Evolutionary conservation across 2,888 invertebrate genomes (phyloP).

Genomic region (Eupithecia centaureata): DNA sequence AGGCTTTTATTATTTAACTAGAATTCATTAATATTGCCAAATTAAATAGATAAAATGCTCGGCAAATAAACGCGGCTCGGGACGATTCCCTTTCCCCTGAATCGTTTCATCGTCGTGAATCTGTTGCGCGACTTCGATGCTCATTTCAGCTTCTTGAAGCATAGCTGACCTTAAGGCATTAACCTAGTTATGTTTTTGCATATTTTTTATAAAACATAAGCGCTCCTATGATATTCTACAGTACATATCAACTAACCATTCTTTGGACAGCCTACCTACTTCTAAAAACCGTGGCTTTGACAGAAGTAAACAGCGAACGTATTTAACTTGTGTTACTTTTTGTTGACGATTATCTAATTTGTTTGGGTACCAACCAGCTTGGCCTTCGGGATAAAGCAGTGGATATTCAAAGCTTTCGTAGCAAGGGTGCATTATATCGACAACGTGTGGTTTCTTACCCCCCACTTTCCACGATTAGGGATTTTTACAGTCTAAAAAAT

Average conservation of each 20-base stretch:
- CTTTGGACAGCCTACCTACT: too few relatives aligned
- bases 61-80: slow-evolving; percentile 13
- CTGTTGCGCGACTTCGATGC: not conserved
- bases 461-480: too few relatives aligned
- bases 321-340: slow-evolving; percentile 9
- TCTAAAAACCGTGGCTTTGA: too few relatives aligned
- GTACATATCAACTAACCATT: too few relatives aligned
- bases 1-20: too few relatives aligned
- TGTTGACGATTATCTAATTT: slow-evolving; percentile 8
- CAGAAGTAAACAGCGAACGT: slow-evolving; percentile 17
- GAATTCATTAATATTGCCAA: too few relatives aligned
- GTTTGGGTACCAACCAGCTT: slow-evolving; percentile 12
- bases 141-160: slow-evolving; percentile 11
- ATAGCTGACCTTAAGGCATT: not conserved
- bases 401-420: not conserved
- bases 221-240: slow-evolving; percentile 4
- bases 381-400: slow-evolving; percentile 14
- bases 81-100: too few relatives aligned
- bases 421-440: too few relatives aligned
- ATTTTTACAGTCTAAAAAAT: too few relatives aligned
- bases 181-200: not conserved
- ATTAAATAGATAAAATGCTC: too few relatives aligned
- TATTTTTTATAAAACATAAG: not conserved
- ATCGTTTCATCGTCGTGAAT: not conserved
- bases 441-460: too few relatives aligned